Evolutionary conservation across 2,888 invertebrate genomes (phyloP).

Genomic region (Apodemia zela): DNA sequence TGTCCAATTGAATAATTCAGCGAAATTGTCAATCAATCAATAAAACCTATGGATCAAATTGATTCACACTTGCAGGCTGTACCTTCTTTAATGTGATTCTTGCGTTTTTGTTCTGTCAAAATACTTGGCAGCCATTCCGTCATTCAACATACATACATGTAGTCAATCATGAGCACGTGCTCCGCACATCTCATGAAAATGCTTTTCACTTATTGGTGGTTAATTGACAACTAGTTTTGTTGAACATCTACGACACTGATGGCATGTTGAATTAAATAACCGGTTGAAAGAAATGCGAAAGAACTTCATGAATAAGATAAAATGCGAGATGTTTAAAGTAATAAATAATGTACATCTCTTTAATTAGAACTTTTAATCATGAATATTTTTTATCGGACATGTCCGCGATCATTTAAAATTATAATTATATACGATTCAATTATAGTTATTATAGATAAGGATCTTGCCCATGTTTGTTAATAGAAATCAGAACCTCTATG

Average conservation of each 20-base stretch:
- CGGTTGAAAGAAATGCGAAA: slow-evolving; percentile 47
- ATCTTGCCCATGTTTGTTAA: too few relatives aligned
- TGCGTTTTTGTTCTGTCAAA: slow-evolving; percentile 66
- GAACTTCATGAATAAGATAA: slow-evolving; percentile 29
- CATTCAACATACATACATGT: slow-evolving; percentile 44
- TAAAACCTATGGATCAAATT: slow-evolving; percentile 75
- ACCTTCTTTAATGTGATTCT: slow-evolving; percentile 59
- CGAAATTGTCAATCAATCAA: slow-evolving; percentile 75
- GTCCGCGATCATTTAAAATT: not conserved
- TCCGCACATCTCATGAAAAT: slow-evolving; percentile 50
- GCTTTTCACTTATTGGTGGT: slow-evolving; percentile 51
- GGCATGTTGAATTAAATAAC: slow-evolving; percentile 44
- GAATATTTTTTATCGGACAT: slow-evolving; percentile 5
- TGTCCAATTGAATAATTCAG: slow-evolving; percentile 75
- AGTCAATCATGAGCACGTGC: slow-evolving; percentile 69
- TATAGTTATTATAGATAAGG: too few relatives aligned
- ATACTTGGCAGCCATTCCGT: slow-evolving; percentile 70
- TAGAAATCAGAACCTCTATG: too few relatives aligned
- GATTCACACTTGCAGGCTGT: slow-evolving; percentile 75
- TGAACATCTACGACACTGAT: slow-evolving; percentile 37
- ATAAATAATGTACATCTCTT: slow-evolving; percentile 17
- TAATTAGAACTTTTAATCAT: slow-evolving; percentile 7
- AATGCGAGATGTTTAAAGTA: slow-evolving; percentile 28
- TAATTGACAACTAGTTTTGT: slow-evolving; percentile 52
- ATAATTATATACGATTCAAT: too few relatives aligned